These are phyloP conservation scores for Ophion obscuratus DNA, from an alignment of 2,888 invertebrate genomes.

Conservation along the genomic window DNA sequence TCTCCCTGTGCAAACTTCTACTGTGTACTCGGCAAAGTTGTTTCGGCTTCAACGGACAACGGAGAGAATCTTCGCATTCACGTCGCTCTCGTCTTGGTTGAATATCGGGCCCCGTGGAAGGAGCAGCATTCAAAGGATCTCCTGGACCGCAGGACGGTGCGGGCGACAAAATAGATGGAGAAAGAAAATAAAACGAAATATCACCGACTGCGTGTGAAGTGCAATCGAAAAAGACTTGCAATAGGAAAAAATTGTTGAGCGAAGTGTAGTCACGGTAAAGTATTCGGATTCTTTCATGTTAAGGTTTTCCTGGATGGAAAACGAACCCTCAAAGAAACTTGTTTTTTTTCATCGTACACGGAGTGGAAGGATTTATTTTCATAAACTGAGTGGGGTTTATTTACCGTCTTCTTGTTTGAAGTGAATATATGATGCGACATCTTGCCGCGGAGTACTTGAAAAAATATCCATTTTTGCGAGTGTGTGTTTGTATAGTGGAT, in stretches of 20 bases:
- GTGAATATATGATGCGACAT: too few species aligned
- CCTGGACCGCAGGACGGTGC: background rate
- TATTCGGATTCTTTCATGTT: background rate
- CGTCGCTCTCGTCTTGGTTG: background rate
- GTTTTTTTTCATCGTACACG: background rate
- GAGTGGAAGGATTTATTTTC: background rate
- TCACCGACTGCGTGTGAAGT: background rate
- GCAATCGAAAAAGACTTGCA: background rate
- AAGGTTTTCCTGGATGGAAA: background rate
- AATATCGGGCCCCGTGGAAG: conserved; percentile 10
- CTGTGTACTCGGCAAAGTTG: conserved; percentile 6
- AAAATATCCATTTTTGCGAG: too few species aligned
- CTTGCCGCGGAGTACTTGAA: too few species aligned
- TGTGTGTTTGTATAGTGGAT: too few species aligned
- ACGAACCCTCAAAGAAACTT: background rate
- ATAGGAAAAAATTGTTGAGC: background rate
- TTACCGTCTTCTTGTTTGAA: background rate
- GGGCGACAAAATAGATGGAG: background rate
- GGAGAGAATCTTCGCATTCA: conserved; percentile 14
- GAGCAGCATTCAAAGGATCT: background rate
- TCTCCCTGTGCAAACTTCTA: background rate
- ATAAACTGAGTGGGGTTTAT: background rate
- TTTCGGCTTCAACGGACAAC: background rate
- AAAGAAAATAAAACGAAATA: background rate
- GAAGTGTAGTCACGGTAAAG: background rate